Evolutionary conservation across 2,797 vertebrate genomes (phyloP).

Genomic region (Labeo calbasu): DNA sequence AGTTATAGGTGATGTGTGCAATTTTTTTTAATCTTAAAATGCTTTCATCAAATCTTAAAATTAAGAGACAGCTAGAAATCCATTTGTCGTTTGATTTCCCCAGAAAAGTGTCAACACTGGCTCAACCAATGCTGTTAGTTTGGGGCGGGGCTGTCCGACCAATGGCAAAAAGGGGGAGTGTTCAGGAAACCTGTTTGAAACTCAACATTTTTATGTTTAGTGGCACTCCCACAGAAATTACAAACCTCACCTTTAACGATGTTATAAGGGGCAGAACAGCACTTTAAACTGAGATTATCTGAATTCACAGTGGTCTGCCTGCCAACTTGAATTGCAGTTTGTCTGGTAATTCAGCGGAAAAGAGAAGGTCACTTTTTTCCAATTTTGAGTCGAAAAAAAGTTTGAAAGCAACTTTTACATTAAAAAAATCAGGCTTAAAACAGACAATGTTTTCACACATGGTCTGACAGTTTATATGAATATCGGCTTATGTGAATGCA

Average conservation of each 20-base stretch:
- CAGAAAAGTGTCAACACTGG: background rate
- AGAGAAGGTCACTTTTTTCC: background rate
- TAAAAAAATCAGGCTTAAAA: background rate
- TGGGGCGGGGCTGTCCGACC: background rate
- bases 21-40: conserved; percentile 8
- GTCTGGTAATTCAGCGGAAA: background rate
- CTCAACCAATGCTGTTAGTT: background rate
- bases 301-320: conserved; percentile 50
- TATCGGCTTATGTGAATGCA: background rate
- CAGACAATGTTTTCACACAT: background rate
- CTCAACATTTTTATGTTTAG: background rate
- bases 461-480: background rate
- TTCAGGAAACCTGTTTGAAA: conserved; percentile 7
- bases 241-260: background rate
- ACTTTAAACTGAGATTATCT: background rate
- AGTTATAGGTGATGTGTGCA: conserved; percentile 36
- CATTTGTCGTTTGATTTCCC: background rate
- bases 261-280: background rate
- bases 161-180: background rate
- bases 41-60: background rate
- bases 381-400: background rate
- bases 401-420: background rate
- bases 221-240: background rate
- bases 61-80: background rate
- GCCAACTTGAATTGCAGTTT: conserved; percentile 55